A percentile compares a stretch with the other conserved stretches of the same genome.
Conservation (phyloP, 2,113 vertebrate species). For the Crotalus viridis region DNA sequence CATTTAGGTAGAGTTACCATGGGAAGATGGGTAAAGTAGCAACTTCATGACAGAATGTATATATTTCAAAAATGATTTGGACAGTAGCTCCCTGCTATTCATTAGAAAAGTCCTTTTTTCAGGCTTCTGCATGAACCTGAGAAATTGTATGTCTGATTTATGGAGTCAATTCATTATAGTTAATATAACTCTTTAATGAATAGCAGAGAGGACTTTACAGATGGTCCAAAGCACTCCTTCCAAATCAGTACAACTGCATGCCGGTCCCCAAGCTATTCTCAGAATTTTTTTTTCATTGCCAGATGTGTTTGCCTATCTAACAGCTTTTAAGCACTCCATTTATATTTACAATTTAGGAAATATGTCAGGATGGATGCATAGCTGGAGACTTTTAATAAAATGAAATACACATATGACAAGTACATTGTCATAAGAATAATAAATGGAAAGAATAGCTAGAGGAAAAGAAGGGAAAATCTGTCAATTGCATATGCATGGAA, state of each 20-base stretch:
- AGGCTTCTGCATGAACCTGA: neutral
- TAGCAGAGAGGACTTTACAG: neutral
- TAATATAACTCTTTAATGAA: neutral
- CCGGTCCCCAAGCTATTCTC: neutral
- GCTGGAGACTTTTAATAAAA: neutral
- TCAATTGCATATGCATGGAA: neutral
- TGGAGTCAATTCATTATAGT: neutral
- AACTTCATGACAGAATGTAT: neutral
- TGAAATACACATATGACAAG: neutral
- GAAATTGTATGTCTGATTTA: neutral
- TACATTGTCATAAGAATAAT: neutral
- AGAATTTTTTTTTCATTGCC: neutral
- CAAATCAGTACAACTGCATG: neutral
- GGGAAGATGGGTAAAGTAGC: neutral
- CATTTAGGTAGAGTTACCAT: neutral
- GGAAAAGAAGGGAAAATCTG: neutral
- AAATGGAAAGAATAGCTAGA: neutral
- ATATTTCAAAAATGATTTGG: neutral
- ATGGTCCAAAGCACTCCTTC: neutral
- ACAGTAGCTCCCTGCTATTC: neutral
- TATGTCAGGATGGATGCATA: neutral
- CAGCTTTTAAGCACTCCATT: neutral
- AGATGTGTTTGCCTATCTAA: neutral
- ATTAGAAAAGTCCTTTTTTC: neutral
- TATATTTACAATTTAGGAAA: neutral